Evolutionary conservation across 2,888 invertebrate species (phyloP).

Genomic region (Dasysyrphus tricinctus): DNA sequence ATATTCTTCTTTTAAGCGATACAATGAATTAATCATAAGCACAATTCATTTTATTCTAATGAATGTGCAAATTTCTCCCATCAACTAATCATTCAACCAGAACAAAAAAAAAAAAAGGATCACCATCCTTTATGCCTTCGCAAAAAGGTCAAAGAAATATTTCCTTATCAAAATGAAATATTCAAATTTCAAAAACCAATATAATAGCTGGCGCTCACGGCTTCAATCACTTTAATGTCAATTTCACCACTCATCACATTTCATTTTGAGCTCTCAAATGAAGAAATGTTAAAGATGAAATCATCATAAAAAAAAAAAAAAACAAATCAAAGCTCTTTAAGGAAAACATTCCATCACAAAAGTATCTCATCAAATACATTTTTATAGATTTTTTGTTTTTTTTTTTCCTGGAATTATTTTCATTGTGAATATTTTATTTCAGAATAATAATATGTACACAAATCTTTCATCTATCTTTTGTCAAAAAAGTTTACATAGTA

Average conservation of each 20-base stretch:
- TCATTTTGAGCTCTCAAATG: slow-evolving; percentile 36
- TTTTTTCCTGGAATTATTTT: background rate
- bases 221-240: slow-evolving; percentile 2
- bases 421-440: background rate
- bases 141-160: slow-evolving; percentile 13
- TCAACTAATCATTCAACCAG: background rate
- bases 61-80: slow-evolving; percentile 25
- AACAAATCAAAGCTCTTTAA: background rate
- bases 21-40: slow-evolving; percentile 11
- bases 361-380: background rate
- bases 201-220: background rate
- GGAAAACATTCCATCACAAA: background rate
- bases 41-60: slow-evolving; percentile 11
- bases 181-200: slow-evolving; percentile 62
- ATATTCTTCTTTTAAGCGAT: background rate
- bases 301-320: background rate
- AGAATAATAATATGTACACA: background rate
- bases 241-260: slow-evolving; percentile 2
- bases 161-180: slow-evolving; percentile 52
- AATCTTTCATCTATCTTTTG: slow-evolving; percentile 40
- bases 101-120: slow-evolving; percentile 11
- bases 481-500: slow-evolving; percentile 50
- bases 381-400: too few species aligned
- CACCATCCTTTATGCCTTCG: background rate
- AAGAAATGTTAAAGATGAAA: slow-evolving; percentile 31